Percentiles rank a stretch among this genome's conserved stretches.
These are phyloP conservation scores for Carettochelys insculpta DNA, from an alignment of 2,113 vertebrate species.

Conservation along the genomic window DNA sequence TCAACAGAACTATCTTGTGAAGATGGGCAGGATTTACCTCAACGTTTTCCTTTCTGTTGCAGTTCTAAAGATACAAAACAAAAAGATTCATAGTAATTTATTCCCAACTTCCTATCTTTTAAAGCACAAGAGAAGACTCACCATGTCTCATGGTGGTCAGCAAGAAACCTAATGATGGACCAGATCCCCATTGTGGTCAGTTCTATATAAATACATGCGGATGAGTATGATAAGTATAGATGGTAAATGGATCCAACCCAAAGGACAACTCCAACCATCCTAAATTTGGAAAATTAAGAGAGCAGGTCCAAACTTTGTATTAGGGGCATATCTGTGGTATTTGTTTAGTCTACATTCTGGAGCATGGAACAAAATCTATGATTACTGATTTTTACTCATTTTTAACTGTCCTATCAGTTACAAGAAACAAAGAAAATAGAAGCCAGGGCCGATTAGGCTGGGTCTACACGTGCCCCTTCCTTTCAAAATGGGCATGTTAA, in stretches of 20 bases:
- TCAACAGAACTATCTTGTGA: not conserved
- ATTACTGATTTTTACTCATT: not conserved
- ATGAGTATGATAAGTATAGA: not conserved
- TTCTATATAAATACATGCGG: not conserved
- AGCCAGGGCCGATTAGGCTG: slow-evolving; percentile 8
- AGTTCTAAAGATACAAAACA: not conserved
- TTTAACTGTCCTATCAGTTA: slow-evolving; percentile 25
- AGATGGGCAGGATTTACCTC: not conserved
- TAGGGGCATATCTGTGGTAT: not conserved
- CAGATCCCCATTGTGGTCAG: not conserved
- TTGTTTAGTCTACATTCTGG: slow-evolving; percentile 8
- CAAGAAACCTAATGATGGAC: slow-evolving; percentile 17
- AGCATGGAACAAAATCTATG: slow-evolving; percentile 13
- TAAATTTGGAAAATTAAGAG: not conserved
- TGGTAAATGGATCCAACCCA: not conserved
- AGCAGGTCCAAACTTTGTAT: not conserved
- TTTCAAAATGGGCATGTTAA: no score
- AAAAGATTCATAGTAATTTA: not conserved
- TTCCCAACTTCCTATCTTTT: not conserved
- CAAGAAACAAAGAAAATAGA: slow-evolving; percentile 25
- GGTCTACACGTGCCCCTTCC: no score
- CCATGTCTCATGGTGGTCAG: not conserved
- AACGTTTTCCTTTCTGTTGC: not conserved
- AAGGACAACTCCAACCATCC: slow-evolving; percentile 5
- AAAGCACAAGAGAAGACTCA: not conserved